Evolutionary conservation across 2,888 invertebrate genomes (phyloP), one percentile per base, ranked within the genome.

Genomic region (Nymphalis urticae): DNA sequence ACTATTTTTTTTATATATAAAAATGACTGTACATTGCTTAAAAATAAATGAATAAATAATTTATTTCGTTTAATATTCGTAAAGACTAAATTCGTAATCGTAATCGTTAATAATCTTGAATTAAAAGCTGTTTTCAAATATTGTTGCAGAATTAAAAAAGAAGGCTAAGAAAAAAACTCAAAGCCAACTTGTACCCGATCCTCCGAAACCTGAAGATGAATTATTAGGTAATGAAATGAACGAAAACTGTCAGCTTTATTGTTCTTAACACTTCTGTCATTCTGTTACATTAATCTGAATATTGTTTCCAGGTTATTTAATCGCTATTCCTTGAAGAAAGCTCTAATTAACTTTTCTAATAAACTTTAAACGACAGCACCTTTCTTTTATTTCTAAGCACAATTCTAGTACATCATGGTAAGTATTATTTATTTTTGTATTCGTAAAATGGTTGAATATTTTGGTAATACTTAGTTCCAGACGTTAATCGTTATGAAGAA

Each of bases 321-420:
- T 92, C 74, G 86, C 80, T 73, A 75, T 88, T 75, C 80, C 81
- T 70, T 75, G 76, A 73, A 77, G 77, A 80, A 68, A 65, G 13
- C 17, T 42, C 24, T 69, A 48, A 83, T 78, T 86, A 13, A 13
- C 89, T 68, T 68, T 61, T 67, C 67, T 72, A 74, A 68, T 76
- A 81, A 84, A 76, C 81, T 84, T 71, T 80, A 83, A 78, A 85
- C 87, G 75, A 84, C 68, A 80, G 83, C 76, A 76, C 76, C 47
- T 54, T 68, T 56, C 56, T 73, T 72, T 76, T 72, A 73, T 69
- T 73, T 72, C 53, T 10, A 4, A 51, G 70, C 67, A 69, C 72
- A 61, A n/a, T 53, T 48, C 13, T 27, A 32, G 32, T 5, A 9
- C 4, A 17, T 36, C 7, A 56, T 32, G 56, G 56, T 56, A 19